These are phyloP conservation scores for Enteromius viviparus DNA, from an alignment of 2,797 vertebrate genomes.

Conservation along the genomic window DNA sequence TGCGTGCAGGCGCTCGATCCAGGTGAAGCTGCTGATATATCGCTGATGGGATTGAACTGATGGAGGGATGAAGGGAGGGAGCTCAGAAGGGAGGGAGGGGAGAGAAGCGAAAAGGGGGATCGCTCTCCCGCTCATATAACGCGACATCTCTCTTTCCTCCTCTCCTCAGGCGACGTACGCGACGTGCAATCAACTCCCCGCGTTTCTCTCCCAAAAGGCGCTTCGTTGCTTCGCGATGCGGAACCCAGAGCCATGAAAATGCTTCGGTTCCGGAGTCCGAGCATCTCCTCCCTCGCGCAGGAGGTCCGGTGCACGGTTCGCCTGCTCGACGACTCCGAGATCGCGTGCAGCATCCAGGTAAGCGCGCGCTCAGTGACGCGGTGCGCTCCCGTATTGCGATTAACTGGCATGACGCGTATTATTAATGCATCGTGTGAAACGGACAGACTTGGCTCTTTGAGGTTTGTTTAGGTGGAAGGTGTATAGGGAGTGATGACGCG, in stretches of 20 bases:
- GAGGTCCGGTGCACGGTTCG: conserved; percentile 93
- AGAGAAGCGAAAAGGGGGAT: conserved; percentile 25
- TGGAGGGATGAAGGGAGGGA: neutral
- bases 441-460: neutral
- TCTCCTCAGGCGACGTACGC: conserved; percentile 31
- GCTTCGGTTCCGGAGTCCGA: conserved; percentile 96
- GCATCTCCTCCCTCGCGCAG: conserved; percentile 90
- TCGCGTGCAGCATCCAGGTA: conserved; percentile 96
- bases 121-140: conserved; percentile 42
- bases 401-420: neutral
- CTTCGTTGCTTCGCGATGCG: conserved; percentile 46
- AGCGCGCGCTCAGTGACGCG: neutral
- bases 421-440: neutral
- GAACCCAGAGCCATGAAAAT: conserved; percentile 84
- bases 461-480: conserved; percentile 1
- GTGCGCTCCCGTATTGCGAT: conserved; percentile 11
- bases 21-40: neutral
- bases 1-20: no score
- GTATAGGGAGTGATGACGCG: conserved; percentile 9
- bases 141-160: conserved; percentile 33
- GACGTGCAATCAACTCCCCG: conserved; percentile 22
- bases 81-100: conserved; percentile 16
- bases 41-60: neutral
- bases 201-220: conserved; percentile 13
- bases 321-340: conserved; percentile 92